Evolutionary conservation across 2,888 invertebrate species (phyloP).

Genomic region (Leistus spinibarbis): DNA sequence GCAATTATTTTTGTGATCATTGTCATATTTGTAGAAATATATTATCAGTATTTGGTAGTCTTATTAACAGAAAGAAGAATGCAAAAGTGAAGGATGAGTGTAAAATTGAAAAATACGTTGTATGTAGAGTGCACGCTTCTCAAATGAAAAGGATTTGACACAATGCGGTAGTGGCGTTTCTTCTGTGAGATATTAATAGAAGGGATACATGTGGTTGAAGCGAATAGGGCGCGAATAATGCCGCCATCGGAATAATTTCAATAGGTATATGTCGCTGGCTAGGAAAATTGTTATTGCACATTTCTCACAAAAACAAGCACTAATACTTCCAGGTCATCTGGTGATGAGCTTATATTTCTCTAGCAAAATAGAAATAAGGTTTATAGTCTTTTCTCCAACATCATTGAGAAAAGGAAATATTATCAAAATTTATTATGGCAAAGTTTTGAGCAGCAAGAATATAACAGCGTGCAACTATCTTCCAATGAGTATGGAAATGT

Average conservation of each 20-base stretch:
- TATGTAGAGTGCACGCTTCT: background rate
- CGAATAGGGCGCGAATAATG: background rate
- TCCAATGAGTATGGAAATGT: too few species aligned
- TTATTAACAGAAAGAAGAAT: background rate
- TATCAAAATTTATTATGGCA: too few species aligned
- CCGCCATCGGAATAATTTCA: background rate
- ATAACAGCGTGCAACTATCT: too few species aligned
- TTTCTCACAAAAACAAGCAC: too few species aligned
- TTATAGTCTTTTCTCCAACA: too few species aligned
- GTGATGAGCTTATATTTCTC: too few species aligned
- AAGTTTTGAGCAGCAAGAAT: too few species aligned
- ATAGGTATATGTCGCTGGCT: background rate
- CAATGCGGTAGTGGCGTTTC: background rate
- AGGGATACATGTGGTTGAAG: background rate
- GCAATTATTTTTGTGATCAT: too few species aligned
- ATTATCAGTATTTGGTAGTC: background rate
- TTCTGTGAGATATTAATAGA: background rate
- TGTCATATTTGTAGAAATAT: background rate
- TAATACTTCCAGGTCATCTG: too few species aligned
- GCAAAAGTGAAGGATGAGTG: background rate
- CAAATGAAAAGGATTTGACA: background rate
- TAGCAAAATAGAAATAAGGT: too few species aligned
- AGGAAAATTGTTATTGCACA: background rate
- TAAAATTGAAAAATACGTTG: background rate
- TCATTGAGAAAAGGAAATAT: too few species aligned